phyloP scores from a whole-genome alignment of 2,113 vertebrate species.

The Piaya cayana region DNA sequence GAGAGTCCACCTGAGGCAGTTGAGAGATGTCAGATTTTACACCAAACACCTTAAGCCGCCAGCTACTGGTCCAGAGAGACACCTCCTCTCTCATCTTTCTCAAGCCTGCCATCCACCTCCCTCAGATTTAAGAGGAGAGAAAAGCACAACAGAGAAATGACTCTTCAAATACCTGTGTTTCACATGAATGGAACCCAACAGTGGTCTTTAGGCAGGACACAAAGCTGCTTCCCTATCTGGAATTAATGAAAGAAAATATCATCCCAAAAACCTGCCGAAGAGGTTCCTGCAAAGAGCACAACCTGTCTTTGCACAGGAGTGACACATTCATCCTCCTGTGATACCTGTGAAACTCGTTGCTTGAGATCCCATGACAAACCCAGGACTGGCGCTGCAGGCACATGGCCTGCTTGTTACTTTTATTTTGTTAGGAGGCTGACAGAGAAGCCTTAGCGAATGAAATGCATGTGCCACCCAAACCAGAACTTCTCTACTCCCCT shows the following conservation, averaged over 20 bases:
- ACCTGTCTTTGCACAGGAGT: neutral
- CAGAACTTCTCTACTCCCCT: neutral
- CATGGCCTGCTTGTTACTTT: neutral
- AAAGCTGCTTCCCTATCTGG: neutral
- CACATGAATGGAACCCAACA: neutral
- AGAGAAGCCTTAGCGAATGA: neutral
- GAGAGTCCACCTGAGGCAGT: neutral
- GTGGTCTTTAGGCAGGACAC: neutral
- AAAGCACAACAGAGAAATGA: neutral
- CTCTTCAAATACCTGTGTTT: neutral
- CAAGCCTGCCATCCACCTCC: neutral
- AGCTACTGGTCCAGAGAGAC: neutral
- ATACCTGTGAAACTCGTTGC: neutral
- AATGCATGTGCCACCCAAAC: neutral
- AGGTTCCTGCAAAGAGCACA: neutral
- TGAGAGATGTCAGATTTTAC: accelerated
- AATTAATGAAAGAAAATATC: neutral
- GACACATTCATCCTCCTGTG: neutral
- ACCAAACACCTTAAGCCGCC: neutral
- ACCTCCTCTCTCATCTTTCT: neutral
- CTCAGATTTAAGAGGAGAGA: neutral
- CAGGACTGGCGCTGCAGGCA: neutral
- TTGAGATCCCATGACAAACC: neutral
- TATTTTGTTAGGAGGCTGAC: neutral
- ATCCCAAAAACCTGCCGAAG: neutral